Percentiles rank a stretch among this genome's conserved stretches.
These are phyloP conservation scores for Philaethria dido DNA, from an alignment of 2,888 invertebrate genomes.

Conservation along the genomic window DNA sequence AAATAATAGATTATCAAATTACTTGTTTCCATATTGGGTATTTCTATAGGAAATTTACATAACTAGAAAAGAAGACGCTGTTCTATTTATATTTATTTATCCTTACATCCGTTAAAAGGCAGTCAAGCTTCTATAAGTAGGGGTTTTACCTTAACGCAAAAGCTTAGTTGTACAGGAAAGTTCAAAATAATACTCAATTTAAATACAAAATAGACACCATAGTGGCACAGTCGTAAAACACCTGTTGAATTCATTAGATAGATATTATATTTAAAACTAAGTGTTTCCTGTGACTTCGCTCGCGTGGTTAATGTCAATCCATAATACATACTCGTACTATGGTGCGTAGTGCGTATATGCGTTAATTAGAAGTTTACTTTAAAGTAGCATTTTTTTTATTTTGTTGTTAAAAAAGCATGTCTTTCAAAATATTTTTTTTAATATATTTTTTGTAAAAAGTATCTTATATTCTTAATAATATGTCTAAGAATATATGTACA, in stretches of 20 bases:
- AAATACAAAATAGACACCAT: background rate
- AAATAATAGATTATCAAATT: background rate
- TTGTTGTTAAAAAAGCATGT: too few species aligned
- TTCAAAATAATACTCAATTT: background rate
- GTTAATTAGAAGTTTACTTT: too few species aligned
- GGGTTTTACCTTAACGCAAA: background rate
- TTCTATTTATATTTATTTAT: background rate
- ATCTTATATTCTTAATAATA: too few species aligned
- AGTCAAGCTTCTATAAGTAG: background rate
- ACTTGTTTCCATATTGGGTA: background rate
- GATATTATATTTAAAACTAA: too few species aligned
- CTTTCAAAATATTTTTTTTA: too few species aligned
- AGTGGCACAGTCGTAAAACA: background rate
- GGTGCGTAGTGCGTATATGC: too few species aligned
- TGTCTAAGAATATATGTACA: too few species aligned
- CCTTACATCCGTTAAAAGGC: background rate
- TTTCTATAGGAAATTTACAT: background rate
- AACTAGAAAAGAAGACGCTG: background rate
- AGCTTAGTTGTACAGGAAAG: slow-evolving; percentile 2
- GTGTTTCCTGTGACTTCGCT: too few species aligned
- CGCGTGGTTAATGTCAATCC: too few species aligned
- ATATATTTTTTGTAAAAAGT: too few species aligned
- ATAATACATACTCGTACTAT: too few species aligned
- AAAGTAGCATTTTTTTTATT: too few species aligned
- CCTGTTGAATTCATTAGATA: background rate